These are phyloP conservation scores for Hyaena hyaena DNA, from an alignment of 2,113 vertebrate genomes.

Conservation along the genomic window DNA sequence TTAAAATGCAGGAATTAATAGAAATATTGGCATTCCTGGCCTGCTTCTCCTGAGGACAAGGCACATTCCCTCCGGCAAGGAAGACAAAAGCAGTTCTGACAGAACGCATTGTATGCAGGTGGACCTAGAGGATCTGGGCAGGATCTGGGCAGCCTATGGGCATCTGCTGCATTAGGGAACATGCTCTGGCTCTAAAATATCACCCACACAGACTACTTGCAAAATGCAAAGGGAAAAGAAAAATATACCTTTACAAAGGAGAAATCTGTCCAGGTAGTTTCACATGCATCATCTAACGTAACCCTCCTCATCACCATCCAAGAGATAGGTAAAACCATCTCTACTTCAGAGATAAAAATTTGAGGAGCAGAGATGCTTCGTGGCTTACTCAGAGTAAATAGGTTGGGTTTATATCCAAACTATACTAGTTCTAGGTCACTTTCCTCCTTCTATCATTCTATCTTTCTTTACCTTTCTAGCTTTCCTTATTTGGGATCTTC, in stretches of 20 bases:
- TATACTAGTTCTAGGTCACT: background rate
- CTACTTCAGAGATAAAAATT: background rate
- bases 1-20: background rate
- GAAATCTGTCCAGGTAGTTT: background rate
- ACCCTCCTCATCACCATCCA: background rate
- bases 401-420: background rate
- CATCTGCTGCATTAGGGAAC: background rate
- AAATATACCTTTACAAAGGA: background rate
- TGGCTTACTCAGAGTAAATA: background rate
- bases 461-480: background rate
- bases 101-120: fast-evolving
- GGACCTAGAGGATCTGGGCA: no score
- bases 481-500: background rate
- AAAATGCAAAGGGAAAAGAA: background rate
- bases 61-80: background rate
- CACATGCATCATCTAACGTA: background rate
- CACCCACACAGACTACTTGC: background rate
- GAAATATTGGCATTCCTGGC: background rate
- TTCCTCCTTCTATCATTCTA: background rate
- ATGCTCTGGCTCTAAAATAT: background rate
- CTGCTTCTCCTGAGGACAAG: background rate
- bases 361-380: background rate
- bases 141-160: background rate
- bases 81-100: background rate
- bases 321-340: background rate